phyloP scores from a whole-genome alignment of 2,797 vertebrate genomes.

The Rhinichthys osculus region DNA sequence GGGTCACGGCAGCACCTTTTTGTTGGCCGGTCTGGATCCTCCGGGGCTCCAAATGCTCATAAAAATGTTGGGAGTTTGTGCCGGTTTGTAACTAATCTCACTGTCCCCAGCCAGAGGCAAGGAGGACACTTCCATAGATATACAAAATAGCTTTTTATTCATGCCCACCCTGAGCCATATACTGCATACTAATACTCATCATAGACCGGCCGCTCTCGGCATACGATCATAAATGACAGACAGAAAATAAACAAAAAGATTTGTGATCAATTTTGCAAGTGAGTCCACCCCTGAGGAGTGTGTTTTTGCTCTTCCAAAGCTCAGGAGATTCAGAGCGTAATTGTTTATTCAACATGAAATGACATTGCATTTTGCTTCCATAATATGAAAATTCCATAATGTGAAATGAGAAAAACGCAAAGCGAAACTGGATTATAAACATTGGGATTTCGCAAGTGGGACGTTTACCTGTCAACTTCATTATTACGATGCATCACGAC shows the following conservation, averaged over 20 bases:
- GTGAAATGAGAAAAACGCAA: not conserved
- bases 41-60: slow-evolving; percentile 49
- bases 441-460: not conserved
- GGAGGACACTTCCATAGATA: slow-evolving; percentile 44
- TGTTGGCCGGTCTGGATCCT: slow-evolving; percentile 40
- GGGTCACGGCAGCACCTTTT: slow-evolving; percentile 40
- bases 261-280: not conserved
- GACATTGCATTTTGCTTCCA: not conserved
- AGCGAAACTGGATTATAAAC: not conserved
- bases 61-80: slow-evolving; percentile 34
- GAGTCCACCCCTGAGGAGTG: not conserved
- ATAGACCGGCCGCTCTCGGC: not conserved
- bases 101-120: slow-evolving; percentile 50
- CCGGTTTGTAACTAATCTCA: slow-evolving; percentile 57
- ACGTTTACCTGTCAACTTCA: slow-evolving; percentile 16
- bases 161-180: slow-evolving; percentile 21
- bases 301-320: not conserved
- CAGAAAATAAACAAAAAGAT: slow-evolving; percentile 19
- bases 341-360: slow-evolving; percentile 2
- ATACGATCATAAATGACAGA: slow-evolving; percentile 21
- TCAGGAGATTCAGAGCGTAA: not conserved
- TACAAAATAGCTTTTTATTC: slow-evolving; percentile 44
- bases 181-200: slow-evolving; percentile 41
- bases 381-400: not conserved
- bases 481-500: not conserved